Evolutionary conservation across 2,113 vertebrate species (phyloP), one percentile per base, ranked within the genome.

Genomic region (Marmota monax): DNA sequence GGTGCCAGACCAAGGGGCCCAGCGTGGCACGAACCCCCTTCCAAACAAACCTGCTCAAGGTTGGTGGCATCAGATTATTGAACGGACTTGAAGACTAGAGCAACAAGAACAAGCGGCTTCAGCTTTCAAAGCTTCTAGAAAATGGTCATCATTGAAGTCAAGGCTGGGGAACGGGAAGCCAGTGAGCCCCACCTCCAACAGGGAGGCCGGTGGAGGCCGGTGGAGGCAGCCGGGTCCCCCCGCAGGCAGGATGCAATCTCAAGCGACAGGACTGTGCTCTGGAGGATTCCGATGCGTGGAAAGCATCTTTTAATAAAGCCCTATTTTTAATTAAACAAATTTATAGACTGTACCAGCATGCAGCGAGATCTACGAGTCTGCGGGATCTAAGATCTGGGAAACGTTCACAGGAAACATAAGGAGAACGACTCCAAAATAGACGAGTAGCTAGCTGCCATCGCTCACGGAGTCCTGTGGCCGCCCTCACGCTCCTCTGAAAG

Each of bases 311-410:
- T 22, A 67, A 63, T 22, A 82, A 88, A 92, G 58, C 23, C 45
- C 65, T 22, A 2, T 42, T 95, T 96, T 89, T 76, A 93, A 94
- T 91, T 45, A 48, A 90, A 32, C 32, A 51, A 45, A 56, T 93
- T 25, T 65, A 29, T 58, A 39, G 25, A 65, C 23, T 7, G 2
- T 8, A 8, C 45, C 63, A 25, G 53, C 70, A 74, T 48, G 61
- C n/a, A 65, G 17, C 8, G 7, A 76, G 67, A 67, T n/a, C 25
- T 12, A 37, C 18, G 9, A 56, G 32, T 48, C 69, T 13, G 67
- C 61, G 23, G 56, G 1, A 2, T 76, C 83, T 51, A 25, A 82
- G 86, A 23, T 58, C 42, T 6, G 34, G 72, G 51, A 73, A 80
- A 65, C 48, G 29, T 42, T 92, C 42, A 39, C 89, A 27, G 89